Conservation (phyloP, 1,140 invertebrate species). For the Pseudomyrmex gracilis region DNA sequence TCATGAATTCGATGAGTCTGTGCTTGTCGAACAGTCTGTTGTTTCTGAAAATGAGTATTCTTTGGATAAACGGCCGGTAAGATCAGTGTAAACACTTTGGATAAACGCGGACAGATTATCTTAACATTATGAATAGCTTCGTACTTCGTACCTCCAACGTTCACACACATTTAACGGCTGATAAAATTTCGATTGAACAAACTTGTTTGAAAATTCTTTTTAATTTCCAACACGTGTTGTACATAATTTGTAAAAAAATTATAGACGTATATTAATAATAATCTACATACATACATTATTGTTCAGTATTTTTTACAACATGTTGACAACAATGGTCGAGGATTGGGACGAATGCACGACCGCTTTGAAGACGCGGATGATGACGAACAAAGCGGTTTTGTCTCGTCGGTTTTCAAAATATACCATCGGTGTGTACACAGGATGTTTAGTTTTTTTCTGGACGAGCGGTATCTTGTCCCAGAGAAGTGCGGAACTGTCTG, state of each 20-base stretch:
- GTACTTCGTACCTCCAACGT: too few relatives aligned
- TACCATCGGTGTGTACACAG: constrained; percentile 15
- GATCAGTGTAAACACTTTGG: neutral
- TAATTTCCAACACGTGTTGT: too few relatives aligned
- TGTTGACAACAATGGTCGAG: constrained; percentile 32
- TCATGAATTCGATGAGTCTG: constrained; percentile 34
- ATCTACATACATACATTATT: neutral
- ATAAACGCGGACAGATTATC: too few relatives aligned
- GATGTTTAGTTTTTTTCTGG: neutral
- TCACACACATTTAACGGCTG: too few relatives aligned
- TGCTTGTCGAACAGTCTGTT: constrained; percentile 26
- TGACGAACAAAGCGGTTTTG: constrained; percentile 12
- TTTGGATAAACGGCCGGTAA: constrained; percentile 44
- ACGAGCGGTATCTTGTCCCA: neutral
- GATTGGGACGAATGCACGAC: constrained; percentile 23
- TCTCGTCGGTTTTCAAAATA: constrained; percentile 36
- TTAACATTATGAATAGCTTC: too few relatives aligned
- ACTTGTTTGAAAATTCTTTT: too few relatives aligned
- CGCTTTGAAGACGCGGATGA: neutral
- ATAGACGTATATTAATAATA: neutral
- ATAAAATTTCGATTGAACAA: too few relatives aligned
- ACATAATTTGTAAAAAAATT: too few relatives aligned
- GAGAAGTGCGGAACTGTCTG: neutral
- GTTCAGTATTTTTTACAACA: constrained; percentile 12
- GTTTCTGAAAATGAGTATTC: constrained; percentile 26